Percentiles rank a stretch among this genome's conserved stretches.
phyloP scores from a whole-genome alignment of 2,113 vertebrate genomes.

The Phalacrocorax brasilianus region DNA sequence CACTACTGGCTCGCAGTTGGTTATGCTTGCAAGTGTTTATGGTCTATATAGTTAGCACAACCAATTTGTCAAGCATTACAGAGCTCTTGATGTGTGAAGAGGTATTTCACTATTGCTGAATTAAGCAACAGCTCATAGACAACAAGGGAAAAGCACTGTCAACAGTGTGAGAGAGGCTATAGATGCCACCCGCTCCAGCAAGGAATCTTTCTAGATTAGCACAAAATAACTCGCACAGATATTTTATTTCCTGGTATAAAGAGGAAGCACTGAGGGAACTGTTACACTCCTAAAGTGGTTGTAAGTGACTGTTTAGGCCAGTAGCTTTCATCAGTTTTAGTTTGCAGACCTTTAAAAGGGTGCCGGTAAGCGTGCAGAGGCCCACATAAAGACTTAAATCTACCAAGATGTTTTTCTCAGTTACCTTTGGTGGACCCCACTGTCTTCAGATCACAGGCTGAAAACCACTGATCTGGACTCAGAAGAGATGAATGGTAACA shows the following conservation, averaged over 20 bases:
- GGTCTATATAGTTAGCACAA: constrained; percentile 38
- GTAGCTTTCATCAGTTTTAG: not conserved
- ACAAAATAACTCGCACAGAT: not conserved
- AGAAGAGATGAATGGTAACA: not conserved
- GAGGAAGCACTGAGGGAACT: not conserved
- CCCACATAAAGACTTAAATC: not conserved
- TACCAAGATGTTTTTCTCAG: not conserved
- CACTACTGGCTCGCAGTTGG: constrained; percentile 15
- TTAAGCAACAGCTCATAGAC: constrained; percentile 44
- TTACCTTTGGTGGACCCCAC: not conserved
- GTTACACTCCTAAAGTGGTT: too few species aligned
- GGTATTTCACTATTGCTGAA: constrained; percentile 34
- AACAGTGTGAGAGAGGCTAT: not conserved
- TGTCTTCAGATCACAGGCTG: not conserved
- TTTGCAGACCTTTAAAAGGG: not conserved
- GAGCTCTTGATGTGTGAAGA: constrained; percentile 16
- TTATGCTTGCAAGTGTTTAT: constrained; percentile 33
- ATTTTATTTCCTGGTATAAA: not conserved
- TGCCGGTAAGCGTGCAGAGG: not conserved
- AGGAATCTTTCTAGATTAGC: not conserved
- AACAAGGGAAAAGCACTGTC: not conserved
- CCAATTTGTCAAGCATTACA: constrained; percentile 28
- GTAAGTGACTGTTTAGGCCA: not conserved
- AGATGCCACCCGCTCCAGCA: not conserved
- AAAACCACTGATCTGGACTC: not conserved